Conservation (phyloP, 2,797 vertebrate genomes). For the Poeciliopsis presidionis region DNA sequence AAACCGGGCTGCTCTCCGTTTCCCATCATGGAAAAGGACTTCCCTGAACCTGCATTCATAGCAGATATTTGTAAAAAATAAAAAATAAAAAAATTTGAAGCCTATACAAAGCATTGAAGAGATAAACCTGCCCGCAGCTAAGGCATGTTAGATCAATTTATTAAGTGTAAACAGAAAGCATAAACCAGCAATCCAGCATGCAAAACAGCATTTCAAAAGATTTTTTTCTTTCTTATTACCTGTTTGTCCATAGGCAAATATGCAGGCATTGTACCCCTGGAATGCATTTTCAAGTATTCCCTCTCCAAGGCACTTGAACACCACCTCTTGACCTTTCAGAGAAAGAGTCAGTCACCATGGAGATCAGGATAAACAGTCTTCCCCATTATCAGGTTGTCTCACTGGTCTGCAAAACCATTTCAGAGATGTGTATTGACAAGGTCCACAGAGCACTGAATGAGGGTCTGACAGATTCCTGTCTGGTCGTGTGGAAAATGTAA, state of each 20-base stretch:
- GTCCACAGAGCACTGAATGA: slow-evolving; percentile 19
- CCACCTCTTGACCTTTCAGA: slow-evolving; percentile 94
- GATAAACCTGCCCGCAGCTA: background rate
- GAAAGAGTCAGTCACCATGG: slow-evolving; percentile 67
- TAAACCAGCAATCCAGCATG: background rate
- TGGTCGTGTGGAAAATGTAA: slow-evolving; percentile 52
- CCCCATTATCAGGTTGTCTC: slow-evolving; percentile 11
- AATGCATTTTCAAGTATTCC: slow-evolving; percentile 99
- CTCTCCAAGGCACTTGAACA: slow-evolving; percentile 99
- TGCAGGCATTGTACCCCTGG: slow-evolving; percentile 99
- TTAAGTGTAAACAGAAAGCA: background rate
- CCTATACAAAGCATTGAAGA: background rate
- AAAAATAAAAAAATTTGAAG: background rate
- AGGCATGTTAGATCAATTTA: background rate
- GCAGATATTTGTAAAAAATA: slow-evolving; percentile 14
- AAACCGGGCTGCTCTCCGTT: slow-evolving; percentile 94
- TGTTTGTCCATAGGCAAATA: slow-evolving; percentile 99
- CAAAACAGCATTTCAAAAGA: background rate
- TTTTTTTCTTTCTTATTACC: slow-evolving; percentile 80
- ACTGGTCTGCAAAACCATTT: slow-evolving; percentile 13
- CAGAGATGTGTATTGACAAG: slow-evolving; percentile 21
- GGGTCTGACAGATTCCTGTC: slow-evolving; percentile 50
- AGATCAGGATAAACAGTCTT: slow-evolving; percentile 59
- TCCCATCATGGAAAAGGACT: slow-evolving; percentile 99
- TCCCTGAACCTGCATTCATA: slow-evolving; percentile 89